These are phyloP conservation scores for Acrocephalus scirpaceus DNA, from an alignment of 2,797 vertebrate genomes.

Conservation along the genomic window DNA sequence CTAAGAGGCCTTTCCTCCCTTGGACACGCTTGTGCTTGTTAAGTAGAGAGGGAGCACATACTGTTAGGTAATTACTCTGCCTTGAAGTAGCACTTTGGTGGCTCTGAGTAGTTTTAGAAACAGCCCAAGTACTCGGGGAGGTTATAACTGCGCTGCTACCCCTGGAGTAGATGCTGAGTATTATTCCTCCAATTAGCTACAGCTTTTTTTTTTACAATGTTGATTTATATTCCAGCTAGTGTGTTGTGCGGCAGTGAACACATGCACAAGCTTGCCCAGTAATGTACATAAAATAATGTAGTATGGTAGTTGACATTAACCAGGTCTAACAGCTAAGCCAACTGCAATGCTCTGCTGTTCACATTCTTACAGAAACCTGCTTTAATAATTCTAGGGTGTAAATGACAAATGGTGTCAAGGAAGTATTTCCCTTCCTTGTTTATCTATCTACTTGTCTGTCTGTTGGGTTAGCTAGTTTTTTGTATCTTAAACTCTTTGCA, in stretches of 20 bases:
- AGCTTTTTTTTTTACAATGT: neutral
- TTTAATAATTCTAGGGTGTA: neutral
- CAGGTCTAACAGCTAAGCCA: neutral
- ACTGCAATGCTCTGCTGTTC: neutral
- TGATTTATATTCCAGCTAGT: neutral
- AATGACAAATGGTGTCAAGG: neutral
- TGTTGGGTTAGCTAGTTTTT: neutral
- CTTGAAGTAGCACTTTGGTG: neutral
- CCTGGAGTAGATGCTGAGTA: neutral
- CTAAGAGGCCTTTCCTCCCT: neutral
- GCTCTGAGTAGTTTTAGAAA: neutral
- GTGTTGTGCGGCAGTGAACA: neutral
- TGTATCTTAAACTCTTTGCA: neutral
- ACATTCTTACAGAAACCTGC: neutral
- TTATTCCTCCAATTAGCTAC: neutral
- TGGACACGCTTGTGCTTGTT: neutral
- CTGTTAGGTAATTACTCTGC: neutral
- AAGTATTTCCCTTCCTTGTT: neutral
- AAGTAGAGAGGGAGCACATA: fast-evolving
- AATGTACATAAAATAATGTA: neutral
- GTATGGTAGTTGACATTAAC: neutral
- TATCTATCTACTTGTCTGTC: neutral
- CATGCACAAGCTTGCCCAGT: neutral
- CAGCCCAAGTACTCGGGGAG: neutral
- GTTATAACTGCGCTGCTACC: neutral